Evolutionary conservation across 2,888 invertebrate genomes (phyloP), one percentile per base, ranked within the genome.

Genomic region (Piscicola geometra): DNA sequence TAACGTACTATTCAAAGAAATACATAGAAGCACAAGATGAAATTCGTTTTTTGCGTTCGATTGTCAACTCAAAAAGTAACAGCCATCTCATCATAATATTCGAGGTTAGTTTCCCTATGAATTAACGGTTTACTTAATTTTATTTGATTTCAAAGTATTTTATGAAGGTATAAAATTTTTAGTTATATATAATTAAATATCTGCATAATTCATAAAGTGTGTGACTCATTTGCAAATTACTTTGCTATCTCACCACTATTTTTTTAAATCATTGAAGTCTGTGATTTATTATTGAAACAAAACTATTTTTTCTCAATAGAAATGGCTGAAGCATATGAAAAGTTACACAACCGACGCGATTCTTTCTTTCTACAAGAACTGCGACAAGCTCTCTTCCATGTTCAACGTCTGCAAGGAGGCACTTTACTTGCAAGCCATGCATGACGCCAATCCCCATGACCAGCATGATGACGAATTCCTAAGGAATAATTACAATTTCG

Each of bases 281-380:
- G 25, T 56, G n/a, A 18, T 9, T n/a, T 18, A 3, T 18, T 25
- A 3, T 5, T 56, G 21, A 25, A 56, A 56, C 21, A n/a, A n/a
- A n/a, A n/a, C n/a, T n/a, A n/a, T n/a, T n/a, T n/a, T n/a, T n/a
- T 21, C n/a, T 21, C 25, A 3, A 25, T 25, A 56, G 60, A 56
- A 56, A 56, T 56, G 60, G 60, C 60, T 56, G 25, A 56, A 56
- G 21, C 60, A 56, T 18, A 56, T 56, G 60, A 56, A 56, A 25
- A 56, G 25, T 9, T 56, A 25, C 25, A 56, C 60, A 5, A 25
- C 9, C 5, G 60, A 56, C n/a, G 60, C 25, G 3, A 56, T 56
- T 15, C 25, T 15, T 25, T 56, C 60, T 56, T 56, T 56, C 25
- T 56, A 25, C 25, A 3, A 56, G 3, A 56, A 56, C 25, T 56